A percentile compares a stretch with the other conserved stretches of the same genome.
Conservation (phyloP, 2,113 vertebrate species). For the Tympanuchus pallidicinctus region DNA sequence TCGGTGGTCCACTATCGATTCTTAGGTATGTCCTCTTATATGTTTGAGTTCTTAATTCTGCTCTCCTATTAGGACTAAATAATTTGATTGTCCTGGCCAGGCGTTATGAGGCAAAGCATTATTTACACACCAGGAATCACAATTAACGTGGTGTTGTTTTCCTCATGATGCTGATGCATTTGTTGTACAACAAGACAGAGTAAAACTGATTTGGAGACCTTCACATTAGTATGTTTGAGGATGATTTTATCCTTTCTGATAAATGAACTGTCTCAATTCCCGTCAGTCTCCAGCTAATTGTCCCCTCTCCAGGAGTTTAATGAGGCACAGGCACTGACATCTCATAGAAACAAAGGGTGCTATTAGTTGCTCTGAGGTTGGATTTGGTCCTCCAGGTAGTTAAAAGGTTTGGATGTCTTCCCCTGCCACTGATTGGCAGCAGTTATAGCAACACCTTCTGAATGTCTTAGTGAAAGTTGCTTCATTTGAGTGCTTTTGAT, state of each 20-base stretch:
- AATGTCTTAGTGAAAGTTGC: neutral
- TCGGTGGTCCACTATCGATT: neutral
- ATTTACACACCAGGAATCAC: slow-evolving; percentile 11
- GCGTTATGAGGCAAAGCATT: slow-evolving; percentile 4
- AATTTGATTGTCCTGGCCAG: neutral
- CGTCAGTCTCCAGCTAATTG: slow-evolving; percentile 27
- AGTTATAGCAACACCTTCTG: neutral
- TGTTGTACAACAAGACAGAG: neutral
- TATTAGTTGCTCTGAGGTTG: neutral
- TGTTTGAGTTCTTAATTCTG: slow-evolving; percentile 25
- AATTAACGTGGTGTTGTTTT: neutral
- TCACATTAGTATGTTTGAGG: neutral
- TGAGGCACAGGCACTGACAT: neutral
- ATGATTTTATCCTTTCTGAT: slow-evolving; percentile 16
- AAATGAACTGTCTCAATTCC: slow-evolving; percentile 46
- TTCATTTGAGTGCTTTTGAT: neutral
- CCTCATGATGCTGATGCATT: neutral
- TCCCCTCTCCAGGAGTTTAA: neutral
- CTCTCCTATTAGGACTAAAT: neutral
- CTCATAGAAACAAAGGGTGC: neutral
- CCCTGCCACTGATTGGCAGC: neutral
- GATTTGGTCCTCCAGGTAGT: neutral
- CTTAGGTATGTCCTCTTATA: neutral
- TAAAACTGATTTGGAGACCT: neutral
- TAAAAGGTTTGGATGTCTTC: neutral